phyloP scores from a whole-genome alignment of 2,113 vertebrate genomes.

The Aepyceros melampus region DNA sequence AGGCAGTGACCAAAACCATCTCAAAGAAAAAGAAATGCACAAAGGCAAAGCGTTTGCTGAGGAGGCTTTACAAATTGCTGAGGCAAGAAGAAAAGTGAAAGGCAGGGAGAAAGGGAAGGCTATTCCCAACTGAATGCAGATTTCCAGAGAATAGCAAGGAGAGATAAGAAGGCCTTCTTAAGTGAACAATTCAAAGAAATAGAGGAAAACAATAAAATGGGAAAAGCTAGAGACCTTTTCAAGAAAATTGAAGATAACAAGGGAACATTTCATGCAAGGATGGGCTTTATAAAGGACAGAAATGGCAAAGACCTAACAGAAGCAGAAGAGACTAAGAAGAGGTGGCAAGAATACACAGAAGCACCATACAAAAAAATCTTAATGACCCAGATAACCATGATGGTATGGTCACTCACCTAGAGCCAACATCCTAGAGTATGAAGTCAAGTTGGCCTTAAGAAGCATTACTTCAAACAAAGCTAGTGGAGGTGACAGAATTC shows the following conservation, averaged over 20 bases:
- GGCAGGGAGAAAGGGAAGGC: not conserved
- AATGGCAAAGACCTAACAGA: not conserved
- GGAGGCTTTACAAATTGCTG: not conserved
- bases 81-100: not conserved
- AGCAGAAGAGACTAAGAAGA: not conserved
- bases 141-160: not conserved
- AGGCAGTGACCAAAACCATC: not conserved
- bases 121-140: not conserved
- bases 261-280: not conserved
- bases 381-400: not conserved
- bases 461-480: not conserved
- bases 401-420: not conserved
- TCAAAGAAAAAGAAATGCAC: not conserved
- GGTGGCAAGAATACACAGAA: not conserved
- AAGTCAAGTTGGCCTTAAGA: not conserved
- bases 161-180: not conserved
- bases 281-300: not conserved
- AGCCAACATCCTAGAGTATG: not conserved
- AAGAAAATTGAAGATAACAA: not conserved
- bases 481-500: not conserved
- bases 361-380: not conserved
- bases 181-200: not conserved
- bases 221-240: not conserved
- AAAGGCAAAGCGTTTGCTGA: not conserved
- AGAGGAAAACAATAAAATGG: not conserved